Evolutionary conservation across 2,797 vertebrate genomes (phyloP), one percentile per base, ranked within the genome.

Genomic region (Danio kyathit): DNA sequence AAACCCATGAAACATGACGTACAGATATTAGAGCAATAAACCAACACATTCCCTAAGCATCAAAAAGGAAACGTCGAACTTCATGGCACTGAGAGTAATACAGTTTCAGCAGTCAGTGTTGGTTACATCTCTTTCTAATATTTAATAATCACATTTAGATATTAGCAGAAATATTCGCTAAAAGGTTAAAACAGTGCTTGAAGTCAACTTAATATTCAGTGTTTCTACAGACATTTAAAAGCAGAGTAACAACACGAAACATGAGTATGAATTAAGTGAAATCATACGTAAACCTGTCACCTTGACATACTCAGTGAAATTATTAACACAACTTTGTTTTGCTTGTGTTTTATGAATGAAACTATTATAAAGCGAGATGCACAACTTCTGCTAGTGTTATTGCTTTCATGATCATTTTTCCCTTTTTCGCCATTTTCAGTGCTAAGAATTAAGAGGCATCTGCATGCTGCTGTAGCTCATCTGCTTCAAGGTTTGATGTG

Each of bases 111-210:
- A 19, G 17, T 65, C 48, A 66, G 1, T 74, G 46, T 41, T 12
- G 13, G 56, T 38, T 57, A 3, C 4, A 9, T 65, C 38, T 43
- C 19, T 54, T 76, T 46, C 60, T 64, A 51, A 6, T 12, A 49
- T 46, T 59, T 70, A 29, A 1, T 29, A 3, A 40, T 60, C 54
- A 51, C 56, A 71, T 61, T 43, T 63, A 71, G 38, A 79, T 43
- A 59, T 57, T 59, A 71, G 65, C 17, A 61, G n/a, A 11, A 11
- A 8, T 21, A 57, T 72, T 72, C 11, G 57, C 14, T 1, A 38
- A 12, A 14, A 61, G n/a, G 12, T 60, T 61, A 79, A 17, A 43
- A 63, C 17, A 79, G 57, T 72, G 77, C 40, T 78, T 67, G 29
- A 77, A 66, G 71, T 57, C 40, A 51, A 13, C 10, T 48, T 8